Evolutionary conservation across 2,888 invertebrate genomes (phyloP).

Genomic region (Drosophila tripunctata): DNA sequence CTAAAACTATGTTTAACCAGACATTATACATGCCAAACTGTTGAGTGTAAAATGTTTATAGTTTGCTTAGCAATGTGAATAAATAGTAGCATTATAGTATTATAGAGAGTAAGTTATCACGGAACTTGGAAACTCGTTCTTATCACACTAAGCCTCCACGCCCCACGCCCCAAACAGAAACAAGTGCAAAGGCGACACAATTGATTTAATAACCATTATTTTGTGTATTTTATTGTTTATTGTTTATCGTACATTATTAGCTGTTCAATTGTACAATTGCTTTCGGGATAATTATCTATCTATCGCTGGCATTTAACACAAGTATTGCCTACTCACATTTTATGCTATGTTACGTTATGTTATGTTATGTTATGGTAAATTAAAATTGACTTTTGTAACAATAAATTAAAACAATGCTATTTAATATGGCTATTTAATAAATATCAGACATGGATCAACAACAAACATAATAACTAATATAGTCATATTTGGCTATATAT

Average conservation of each 20-base stretch:
- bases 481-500: slow-evolving; percentile 29
- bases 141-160: neutral
- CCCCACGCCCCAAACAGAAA: neutral
- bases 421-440: slow-evolving; percentile 65
- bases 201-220: slow-evolving; percentile 15
- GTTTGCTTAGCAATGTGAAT: too few relatives aligned
- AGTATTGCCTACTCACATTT: neutral
- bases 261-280: slow-evolving; percentile 17
- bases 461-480: slow-evolving; percentile 58
- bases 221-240: slow-evolving; percentile 58
- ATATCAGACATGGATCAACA: slow-evolving; percentile 77
- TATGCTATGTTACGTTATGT: too few relatives aligned
- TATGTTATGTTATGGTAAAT: slow-evolving; percentile 28
- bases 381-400: slow-evolving; percentile 53
- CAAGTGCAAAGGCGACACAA: neutral
- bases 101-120: too few relatives aligned
- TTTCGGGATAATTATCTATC: slow-evolving; percentile 1
- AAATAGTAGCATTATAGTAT: neutral
- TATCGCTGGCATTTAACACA: slow-evolving; percentile 4
- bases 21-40: neutral
- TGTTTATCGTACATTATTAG: slow-evolving; percentile 38
- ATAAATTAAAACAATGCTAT: slow-evolving; percentile 69
- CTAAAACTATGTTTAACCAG: neutral
- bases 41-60: neutral
- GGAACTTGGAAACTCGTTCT: slow-evolving; percentile 3